Base-by-base conservation (phyloP, 2,113 vertebrate genomes). In the Antennarius striatus region DNA sequence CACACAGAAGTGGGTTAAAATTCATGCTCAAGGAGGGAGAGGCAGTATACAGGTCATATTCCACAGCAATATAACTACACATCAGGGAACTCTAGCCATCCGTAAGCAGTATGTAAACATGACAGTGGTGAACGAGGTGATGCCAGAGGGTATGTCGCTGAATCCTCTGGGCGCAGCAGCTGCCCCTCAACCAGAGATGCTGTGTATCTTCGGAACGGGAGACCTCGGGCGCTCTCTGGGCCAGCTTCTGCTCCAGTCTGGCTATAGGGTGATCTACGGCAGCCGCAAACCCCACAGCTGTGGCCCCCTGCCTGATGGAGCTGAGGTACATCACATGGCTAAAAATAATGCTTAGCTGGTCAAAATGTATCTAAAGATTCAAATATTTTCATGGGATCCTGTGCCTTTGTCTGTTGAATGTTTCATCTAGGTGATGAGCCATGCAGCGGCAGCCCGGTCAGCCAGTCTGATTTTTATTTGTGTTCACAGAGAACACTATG, bases 401-500 rank as follows among this genome's bases (percentile, higher is more conserved):
- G 10, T 12, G 40, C 45, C 8, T 63, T 58, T 16, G 5, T 66
- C 32, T 50, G 7, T 13, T 28, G 6, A 63, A 51, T 62, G 58
- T 53, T 64, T 54, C 59, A 0, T 43, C 12, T 90, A 95, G 60
- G 91, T 95, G 75, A 45, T 94, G 76, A 75, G 85, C 77, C 93
- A 98, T 0, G 32, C 75, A 11, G 93, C 93, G 55, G 96, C 95
- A 0, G 93, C 93, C 0, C 75, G 86, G 48, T 92, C 74, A 53
- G 93, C 94, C 15, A 51, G 82, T 10, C 29, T 96, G 63, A 87
- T 97, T 65, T 90, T 98, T 9, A 4, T 96, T 53, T 93, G 96
- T 16, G 67, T 98, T 62, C 95, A 95, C 59, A 94, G 97, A 80
- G 90, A 94, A 12, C 91, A 96, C 65, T 98, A 98, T 36, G 68